Evolutionary conservation across 2,113 vertebrate species (phyloP), one percentile per base, ranked within the genome.

Genomic region (Corythoichthys intestinalis): DNA sequence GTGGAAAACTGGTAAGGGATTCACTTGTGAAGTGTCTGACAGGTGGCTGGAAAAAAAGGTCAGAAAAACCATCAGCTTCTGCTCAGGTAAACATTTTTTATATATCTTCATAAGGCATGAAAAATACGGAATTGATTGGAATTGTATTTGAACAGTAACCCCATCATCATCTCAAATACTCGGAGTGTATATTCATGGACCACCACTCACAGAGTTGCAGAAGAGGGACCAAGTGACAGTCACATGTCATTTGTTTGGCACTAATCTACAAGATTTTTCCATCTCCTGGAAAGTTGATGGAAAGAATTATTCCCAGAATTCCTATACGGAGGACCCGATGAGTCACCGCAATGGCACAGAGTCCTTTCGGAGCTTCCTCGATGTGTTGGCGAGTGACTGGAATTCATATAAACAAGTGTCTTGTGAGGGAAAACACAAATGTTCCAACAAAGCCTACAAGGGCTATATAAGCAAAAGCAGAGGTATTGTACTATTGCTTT

Each of bases 1-100:
- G 20, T 92, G 91, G 91, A 77, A 78, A 69, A 68, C 46, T 49
- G 83, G 83, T 20, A 52, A 65, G 4, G 8, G 0, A 6, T 82
- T 88, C 69, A 82, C 57, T 3, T 93, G 91, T 86, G 2, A 84
- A 38, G 75, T 91, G 12, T 74, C 34, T 13, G 86, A 92, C 39
- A 57, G 3, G 13, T 34, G 39, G 58, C 4, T 49, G 50, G 4
- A n/a, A 0, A 64, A 2, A 67, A 0, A 0, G 0, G 6, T 28
- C 13, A 1, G 0, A 0, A 66, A 86, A 65, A 6, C 2, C 0
- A 84, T 81, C 76, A 89, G 70, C 69, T 0, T 87, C 65, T 92
- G 91, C 50, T 75, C 84, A 85, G 90, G 90, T 92, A 87, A 73
- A 71, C 13, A 14, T 11, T 52, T 38, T 41, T 28, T 28, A 28